phyloP scores from a whole-genome alignment of 35 echinoderm and acorn worm species.

The Lytechinus variegatus region DNA sequence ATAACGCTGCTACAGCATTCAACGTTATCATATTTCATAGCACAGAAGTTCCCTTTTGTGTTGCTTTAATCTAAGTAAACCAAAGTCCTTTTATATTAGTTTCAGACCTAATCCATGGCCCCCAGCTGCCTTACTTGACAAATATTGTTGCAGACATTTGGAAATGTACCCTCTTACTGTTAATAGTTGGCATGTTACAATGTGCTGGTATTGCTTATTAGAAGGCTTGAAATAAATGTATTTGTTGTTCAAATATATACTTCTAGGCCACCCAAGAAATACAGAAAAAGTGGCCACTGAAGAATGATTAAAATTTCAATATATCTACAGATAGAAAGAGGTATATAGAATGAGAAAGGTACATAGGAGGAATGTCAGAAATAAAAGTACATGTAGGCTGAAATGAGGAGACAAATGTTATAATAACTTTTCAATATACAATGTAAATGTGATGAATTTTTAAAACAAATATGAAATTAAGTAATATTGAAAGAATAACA shows the following conservation, averaged over 20 bases:
- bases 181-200: background rate
- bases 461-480: no score
- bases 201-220: background rate
- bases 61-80: background rate
- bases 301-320: no score
- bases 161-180: slow-evolving; percentile 18
- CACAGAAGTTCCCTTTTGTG: background rate
- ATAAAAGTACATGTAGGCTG: no score
- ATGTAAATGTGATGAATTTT: no score
- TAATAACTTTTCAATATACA: no score
- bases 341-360: no score
- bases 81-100: background rate
- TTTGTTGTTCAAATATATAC: background rate
- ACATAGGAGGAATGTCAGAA: no score
- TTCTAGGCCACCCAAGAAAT: background rate
- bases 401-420: no score
- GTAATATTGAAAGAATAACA: no score
- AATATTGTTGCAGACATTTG: slow-evolving; percentile 19
- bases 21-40: background rate
- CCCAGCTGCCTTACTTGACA: background rate
- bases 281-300: no score
- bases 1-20: background rate
- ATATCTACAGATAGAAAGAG: no score
- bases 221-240: background rate
- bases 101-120: background rate